These are phyloP conservation scores for Aegithalos caudatus DNA, from an alignment of 2,113 vertebrate genomes.

Conservation along the genomic window DNA sequence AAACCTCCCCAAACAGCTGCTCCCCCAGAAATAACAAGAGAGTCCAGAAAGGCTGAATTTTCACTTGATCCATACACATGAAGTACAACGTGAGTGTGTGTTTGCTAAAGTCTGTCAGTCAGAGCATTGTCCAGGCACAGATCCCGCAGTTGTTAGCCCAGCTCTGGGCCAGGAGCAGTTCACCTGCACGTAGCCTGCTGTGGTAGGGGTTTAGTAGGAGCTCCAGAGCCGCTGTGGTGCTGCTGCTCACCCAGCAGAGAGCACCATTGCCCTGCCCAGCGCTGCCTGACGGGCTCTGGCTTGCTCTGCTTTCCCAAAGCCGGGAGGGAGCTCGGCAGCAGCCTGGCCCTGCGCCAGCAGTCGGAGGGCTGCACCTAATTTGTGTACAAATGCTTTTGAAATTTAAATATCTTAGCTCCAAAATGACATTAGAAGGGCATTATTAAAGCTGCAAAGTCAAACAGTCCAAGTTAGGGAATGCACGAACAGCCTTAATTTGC, in stretches of 20 bases:
- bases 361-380: not conserved
- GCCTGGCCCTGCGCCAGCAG: not conserved
- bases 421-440: not conserved
- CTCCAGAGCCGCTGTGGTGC: not conserved
- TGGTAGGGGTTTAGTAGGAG: rapidly evolving
- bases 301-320: not conserved
- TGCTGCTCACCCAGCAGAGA: slow-evolving; percentile 65
- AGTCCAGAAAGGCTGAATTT: not conserved
- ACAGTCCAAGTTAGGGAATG: not conserved
- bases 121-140: not conserved
- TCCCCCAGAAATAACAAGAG: not conserved
- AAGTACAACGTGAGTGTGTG: not conserved
- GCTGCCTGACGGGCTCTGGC: not conserved
- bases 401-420: not conserved
- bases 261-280: slow-evolving; percentile 62
- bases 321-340: not conserved
- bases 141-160: rapidly evolving
- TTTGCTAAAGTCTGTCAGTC: not conserved
- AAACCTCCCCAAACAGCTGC: not conserved
- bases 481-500: not conserved
- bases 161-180: not conserved
- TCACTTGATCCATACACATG: not conserved
- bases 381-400: slow-evolving; percentile 31
- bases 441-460: slow-evolving; percentile 4
- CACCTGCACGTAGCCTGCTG: rapidly evolving